Evolutionary conservation across 1,140 invertebrate species (phyloP).

Genomic region (Drosophila mayri): DNA sequence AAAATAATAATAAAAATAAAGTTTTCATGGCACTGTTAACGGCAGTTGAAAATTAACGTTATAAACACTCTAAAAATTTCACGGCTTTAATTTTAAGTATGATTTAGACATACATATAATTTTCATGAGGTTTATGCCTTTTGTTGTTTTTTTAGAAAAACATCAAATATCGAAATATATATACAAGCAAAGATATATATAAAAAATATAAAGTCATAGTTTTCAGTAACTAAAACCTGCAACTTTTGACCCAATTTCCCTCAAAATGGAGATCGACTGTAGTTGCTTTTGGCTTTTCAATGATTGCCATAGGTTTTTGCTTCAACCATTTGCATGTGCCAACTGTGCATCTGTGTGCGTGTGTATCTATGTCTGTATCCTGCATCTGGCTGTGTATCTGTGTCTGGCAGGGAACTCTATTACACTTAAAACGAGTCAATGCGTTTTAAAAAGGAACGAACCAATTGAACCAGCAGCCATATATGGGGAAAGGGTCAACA

Average conservation of each 20-base stretch:
- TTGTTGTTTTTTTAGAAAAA: too few relatives aligned
- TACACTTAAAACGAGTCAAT: conserved; percentile 80
- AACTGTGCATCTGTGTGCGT: conserved; percentile 22
- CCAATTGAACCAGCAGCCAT: conserved; percentile 46
- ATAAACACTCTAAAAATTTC: too few relatives aligned
- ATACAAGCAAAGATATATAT: neutral
- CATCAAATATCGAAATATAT: neutral
- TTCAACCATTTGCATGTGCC: conserved; percentile 65
- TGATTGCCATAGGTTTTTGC: conserved; percentile 70
- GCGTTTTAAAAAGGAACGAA: conserved; percentile 68
- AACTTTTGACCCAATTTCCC: neutral
- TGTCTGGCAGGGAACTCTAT: conserved; percentile 73
- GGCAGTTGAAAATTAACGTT: neutral
- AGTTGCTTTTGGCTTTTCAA: conserved; percentile 51
- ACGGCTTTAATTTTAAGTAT: neutral
- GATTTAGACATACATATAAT: too few relatives aligned
- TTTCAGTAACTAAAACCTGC: neutral
- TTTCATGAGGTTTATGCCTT: neutral
- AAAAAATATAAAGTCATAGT: neutral
- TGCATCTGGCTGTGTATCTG: conserved; percentile 38
- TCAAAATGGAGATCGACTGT: conserved; percentile 14
- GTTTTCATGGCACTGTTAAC: neutral
- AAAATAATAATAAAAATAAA: neutral
- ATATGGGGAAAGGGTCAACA: conserved; percentile 36
- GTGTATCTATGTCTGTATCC: conserved; percentile 19